Conservation (phyloP, 2,113 vertebrate genomes). For the Nothoprocta perdicaria region DNA sequence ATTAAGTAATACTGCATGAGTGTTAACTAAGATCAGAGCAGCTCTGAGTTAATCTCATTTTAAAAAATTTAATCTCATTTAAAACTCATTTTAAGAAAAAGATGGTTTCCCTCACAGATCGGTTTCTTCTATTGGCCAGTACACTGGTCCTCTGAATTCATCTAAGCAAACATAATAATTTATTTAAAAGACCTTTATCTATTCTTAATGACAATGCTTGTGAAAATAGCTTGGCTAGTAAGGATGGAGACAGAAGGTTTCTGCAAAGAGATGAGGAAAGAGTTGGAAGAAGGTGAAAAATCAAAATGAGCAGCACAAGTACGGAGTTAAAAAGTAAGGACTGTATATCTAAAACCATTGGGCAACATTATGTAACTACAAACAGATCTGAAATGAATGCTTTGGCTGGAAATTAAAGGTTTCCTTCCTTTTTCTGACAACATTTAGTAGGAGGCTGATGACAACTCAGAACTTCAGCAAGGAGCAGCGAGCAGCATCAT, state of each 20-base stretch:
- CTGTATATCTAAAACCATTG: neutral
- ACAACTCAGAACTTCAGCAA: slow-evolving; percentile 37
- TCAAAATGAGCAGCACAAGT: neutral
- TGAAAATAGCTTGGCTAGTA: neutral
- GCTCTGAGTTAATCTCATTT: neutral
- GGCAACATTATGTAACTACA: neutral
- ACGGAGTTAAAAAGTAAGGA: slow-evolving; percentile 28
- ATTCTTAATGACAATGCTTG: slow-evolving; percentile 31
- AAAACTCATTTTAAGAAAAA: neutral
- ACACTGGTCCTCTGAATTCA: slow-evolving; percentile 5
- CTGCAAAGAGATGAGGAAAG: neutral
- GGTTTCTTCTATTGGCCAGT: neutral
- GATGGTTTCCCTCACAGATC: neutral
- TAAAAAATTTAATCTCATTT: too few relatives aligned
- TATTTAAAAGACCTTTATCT: slow-evolving; percentile 45
- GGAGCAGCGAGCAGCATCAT: neutral
- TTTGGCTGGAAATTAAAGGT: slow-evolving; percentile 9
- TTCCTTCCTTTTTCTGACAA: slow-evolving; percentile 36
- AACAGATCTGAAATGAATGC: neutral
- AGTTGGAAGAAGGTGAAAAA: slow-evolving; percentile 20
- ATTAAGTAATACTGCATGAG: neutral
- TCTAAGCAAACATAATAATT: neutral
- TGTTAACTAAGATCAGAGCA: neutral
- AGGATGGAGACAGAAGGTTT: neutral
- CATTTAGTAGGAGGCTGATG: slow-evolving; percentile 23